Evolutionary conservation across 2,888 invertebrate genomes (phyloP).

Genomic region (Hoplodrina ambigua): DNA sequence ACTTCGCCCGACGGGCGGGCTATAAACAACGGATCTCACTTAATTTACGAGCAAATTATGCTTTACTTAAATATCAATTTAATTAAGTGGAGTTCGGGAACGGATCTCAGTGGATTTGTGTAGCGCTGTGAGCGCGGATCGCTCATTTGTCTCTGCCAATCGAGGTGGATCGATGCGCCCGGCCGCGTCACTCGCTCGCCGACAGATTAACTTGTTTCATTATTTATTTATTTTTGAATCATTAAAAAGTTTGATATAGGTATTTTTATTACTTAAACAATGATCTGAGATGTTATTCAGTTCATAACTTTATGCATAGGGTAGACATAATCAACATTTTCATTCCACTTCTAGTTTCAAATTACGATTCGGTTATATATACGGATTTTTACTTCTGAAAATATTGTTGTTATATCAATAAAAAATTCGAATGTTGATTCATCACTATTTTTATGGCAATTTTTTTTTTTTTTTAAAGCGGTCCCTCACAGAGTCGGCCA

Average conservation of each 20-base stretch:
- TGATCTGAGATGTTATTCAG: not conserved
- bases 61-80: constrained; percentile 91
- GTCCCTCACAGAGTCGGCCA: too few relatives aligned
- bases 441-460: too few relatives aligned
- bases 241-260: constrained; percentile 15
- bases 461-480: too few relatives aligned
- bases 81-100: constrained; percentile 87
- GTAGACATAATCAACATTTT: not conserved
- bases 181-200: constrained; percentile 36
- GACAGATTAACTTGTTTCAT: constrained; percentile 67
- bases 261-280: not conserved
- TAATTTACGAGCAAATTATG: constrained; percentile 90
- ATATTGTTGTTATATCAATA: too few relatives aligned
- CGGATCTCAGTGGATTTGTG: constrained; percentile 82
- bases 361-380: too few relatives aligned
- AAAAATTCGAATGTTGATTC: too few relatives aligned
- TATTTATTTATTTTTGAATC: constrained; percentile 44
- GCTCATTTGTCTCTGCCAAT: constrained; percentile 86
- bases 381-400: too few relatives aligned
- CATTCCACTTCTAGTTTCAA: not conserved
- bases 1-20: constrained; percentile 81
- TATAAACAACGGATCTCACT: constrained; percentile 90
- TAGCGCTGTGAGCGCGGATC: constrained; percentile 50
- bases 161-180: constrained; percentile 70
- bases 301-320: not conserved